phyloP scores from a whole-genome alignment of 35 echinoderm and acorn worm genomes.

The Stichopus chloronotus region DNA sequence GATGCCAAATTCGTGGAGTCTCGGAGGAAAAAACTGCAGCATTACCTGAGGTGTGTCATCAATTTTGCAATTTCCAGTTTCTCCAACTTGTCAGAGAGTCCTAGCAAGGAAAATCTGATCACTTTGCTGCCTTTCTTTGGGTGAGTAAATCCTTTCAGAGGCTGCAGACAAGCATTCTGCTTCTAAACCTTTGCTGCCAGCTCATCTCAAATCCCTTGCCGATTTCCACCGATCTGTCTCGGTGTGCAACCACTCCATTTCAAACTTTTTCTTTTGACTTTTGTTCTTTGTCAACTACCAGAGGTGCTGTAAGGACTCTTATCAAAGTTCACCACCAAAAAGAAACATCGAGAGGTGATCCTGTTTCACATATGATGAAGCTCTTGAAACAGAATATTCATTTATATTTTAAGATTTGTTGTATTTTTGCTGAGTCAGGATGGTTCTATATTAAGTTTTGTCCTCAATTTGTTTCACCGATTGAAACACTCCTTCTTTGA shows the following conservation, averaged over 20 bases:
- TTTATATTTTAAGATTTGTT: too few relatives aligned
- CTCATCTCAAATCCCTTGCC: not conserved
- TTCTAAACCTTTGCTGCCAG: not conserved
- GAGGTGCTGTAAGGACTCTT: too few relatives aligned
- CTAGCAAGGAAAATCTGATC: constrained; percentile 82
- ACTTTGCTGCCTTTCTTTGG: constrained; percentile 87
- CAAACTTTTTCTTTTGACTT: not conserved
- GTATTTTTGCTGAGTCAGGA: too few relatives aligned
- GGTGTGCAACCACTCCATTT: not conserved
- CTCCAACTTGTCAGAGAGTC: constrained; percentile 72
- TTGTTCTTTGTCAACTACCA: too few relatives aligned
- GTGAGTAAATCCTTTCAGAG: constrained; percentile 56
- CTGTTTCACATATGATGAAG: too few relatives aligned
- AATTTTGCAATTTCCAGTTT: constrained; percentile 80
- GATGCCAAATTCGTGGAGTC: constrained; percentile 96
- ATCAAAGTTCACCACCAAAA: too few relatives aligned
- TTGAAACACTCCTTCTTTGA: too few relatives aligned
- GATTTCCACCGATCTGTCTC: not conserved
- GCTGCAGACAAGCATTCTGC: not conserved
- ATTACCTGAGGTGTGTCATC: constrained; percentile 89
- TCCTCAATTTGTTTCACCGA: too few relatives aligned
- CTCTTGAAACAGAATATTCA: too few relatives aligned
- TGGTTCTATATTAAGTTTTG: too few relatives aligned
- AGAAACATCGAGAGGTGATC: too few relatives aligned
- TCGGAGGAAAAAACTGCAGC: constrained; percentile 83